phyloP scores from a whole-genome alignment of 2,888 invertebrate genomes.

The Perithous albicinctus region DNA sequence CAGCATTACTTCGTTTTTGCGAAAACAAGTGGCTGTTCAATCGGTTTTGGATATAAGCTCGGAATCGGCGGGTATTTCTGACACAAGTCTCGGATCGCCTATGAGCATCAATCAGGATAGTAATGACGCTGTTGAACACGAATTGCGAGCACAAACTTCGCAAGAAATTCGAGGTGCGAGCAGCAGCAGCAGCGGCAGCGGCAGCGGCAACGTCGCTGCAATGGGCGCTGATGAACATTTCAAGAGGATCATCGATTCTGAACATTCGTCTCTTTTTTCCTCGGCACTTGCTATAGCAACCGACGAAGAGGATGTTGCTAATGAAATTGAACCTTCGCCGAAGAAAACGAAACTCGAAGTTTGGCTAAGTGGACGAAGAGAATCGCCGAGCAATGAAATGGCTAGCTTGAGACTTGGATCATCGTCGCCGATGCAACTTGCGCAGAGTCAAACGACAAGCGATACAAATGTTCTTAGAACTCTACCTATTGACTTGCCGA shows the following conservation, averaged over 20 bases:
- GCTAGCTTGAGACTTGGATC: slow-evolving; percentile 80
- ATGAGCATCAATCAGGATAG: slow-evolving; percentile 82
- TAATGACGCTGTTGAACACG: slow-evolving; percentile 77
- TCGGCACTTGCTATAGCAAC: slow-evolving; percentile 52
- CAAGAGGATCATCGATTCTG: slow-evolving; percentile 66
- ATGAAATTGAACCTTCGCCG: slow-evolving; percentile 91
- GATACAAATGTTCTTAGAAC: slow-evolving; percentile 89
- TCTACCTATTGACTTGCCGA: slow-evolving; percentile 90
- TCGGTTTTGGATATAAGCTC: slow-evolving; percentile 86
- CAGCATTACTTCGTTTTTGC: slow-evolving; percentile 91
- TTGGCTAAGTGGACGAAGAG: slow-evolving; percentile 85
- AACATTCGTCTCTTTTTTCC: not conserved
- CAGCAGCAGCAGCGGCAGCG: no score
- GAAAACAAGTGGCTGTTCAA: slow-evolving; percentile 92
- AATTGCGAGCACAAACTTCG: not conserved
- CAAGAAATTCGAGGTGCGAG: slow-evolving; percentile 60
- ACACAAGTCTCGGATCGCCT: slow-evolving; percentile 85
- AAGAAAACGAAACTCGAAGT: slow-evolving; percentile 88
- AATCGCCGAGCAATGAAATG: slow-evolving; percentile 83
- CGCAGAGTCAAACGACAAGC: slow-evolving; percentile 84
- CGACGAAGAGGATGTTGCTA: slow-evolving; percentile 78
- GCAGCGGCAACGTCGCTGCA: slow-evolving; percentile 70
- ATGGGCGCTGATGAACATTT: slow-evolving; percentile 33
- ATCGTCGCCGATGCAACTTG: slow-evolving; percentile 75
- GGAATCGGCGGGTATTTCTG: slow-evolving; percentile 75